Conservation (phyloP, 2,113 vertebrate species). For the Serilophus lunatus region DNA sequence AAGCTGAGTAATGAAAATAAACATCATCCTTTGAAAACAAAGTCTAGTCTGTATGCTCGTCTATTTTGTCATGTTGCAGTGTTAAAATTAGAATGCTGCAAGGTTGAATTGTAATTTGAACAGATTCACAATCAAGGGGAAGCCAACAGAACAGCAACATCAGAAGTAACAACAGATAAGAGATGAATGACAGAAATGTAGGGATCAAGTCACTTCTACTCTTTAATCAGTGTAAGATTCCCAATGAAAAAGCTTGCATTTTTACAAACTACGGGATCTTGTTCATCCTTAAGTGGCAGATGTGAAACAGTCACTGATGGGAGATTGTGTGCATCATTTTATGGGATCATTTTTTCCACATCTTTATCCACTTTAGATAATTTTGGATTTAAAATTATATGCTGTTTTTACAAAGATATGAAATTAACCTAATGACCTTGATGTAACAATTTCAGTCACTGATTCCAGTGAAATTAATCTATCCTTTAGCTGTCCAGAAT, state of each 20-base stretch:
- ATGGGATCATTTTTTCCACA: background rate
- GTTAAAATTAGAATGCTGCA: constrained; percentile 49
- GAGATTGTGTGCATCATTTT: background rate
- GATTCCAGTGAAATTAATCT: background rate
- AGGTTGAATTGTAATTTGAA: constrained; percentile 22
- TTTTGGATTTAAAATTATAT: constrained; percentile 8
- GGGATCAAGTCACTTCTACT: background rate
- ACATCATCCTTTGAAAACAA: background rate
- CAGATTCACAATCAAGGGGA: constrained; percentile 1
- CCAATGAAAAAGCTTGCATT: constrained; percentile 10
- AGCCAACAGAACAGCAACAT: constrained; percentile 1
- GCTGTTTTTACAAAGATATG: constrained; percentile 4
- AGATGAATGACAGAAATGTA: background rate
- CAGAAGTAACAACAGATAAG: background rate
- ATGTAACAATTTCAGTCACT: background rate
- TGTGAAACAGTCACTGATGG: background rate
- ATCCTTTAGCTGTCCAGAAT: background rate
- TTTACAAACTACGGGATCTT: background rate
- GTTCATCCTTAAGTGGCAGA: background rate
- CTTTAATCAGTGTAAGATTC: background rate
- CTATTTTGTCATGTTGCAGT: background rate
- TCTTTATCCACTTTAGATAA: constrained; percentile 26
- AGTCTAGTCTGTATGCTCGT: background rate
- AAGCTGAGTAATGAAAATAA: background rate
- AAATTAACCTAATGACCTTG: constrained; percentile 18